A percentile compares a stretch with the other conserved stretches of the same genome.
phyloP scores from a whole-genome alignment of 2,113 vertebrate species.

The Rhea pennata region DNA sequence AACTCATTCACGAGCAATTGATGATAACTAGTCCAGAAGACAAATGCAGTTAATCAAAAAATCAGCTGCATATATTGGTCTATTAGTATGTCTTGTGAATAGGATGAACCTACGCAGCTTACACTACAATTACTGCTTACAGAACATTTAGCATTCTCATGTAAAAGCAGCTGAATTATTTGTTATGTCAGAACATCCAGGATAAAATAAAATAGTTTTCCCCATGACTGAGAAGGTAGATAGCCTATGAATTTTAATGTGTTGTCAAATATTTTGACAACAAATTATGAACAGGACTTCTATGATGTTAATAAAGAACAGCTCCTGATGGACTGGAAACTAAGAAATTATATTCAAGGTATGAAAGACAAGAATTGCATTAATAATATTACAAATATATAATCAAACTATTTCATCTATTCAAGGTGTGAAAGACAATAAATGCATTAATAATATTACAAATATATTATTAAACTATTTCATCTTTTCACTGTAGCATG shows the following conservation, averaged over 20 bases:
- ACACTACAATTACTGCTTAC: neutral
- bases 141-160: constrained; percentile 18
- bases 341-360: neutral
- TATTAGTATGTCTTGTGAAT: neutral
- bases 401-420: neutral
- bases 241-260: constrained; percentile 24
- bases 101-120: neutral
- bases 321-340: neutral
- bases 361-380: neutral
- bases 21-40: neutral
- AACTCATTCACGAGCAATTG: neutral
- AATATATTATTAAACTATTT: neutral
- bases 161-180: constrained; percentile 10
- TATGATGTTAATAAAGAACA: neutral
- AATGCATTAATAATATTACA: neutral
- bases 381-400: neutral
- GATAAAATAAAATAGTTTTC: neutral
- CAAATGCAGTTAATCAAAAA: neutral
- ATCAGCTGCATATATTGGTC: neutral
- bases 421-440: neutral
- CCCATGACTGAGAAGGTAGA: neutral
- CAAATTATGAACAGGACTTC: constrained; percentile 32
- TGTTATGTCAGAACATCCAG: constrained; percentile 11
- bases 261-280: neutral
- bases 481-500: neutral